Evolutionary conservation across 1,140 invertebrate species (phyloP).

Genomic region (Homarus americanus): DNA sequence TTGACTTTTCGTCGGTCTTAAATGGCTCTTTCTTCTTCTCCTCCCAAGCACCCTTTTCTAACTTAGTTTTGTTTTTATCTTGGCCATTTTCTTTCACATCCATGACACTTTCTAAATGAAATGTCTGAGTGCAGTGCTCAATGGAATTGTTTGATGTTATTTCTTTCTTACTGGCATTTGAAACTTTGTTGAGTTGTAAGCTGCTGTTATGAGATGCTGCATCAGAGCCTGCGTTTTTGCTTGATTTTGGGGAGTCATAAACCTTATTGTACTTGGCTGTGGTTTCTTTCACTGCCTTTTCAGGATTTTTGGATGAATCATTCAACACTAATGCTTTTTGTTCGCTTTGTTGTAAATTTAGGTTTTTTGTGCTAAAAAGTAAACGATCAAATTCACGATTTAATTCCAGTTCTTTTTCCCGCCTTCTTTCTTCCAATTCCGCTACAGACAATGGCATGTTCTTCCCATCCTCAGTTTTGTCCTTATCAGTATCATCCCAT

Average conservation of each 20-base stretch:
- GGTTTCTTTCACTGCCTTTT: conserved; percentile 10
- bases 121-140: conserved; percentile 40
- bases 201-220: conserved; percentile 3
- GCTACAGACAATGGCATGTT: conserved; percentile 7
- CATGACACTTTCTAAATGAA: not conserved
- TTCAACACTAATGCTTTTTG: conserved; percentile 33
- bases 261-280: conserved; percentile 37
- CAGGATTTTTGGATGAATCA: conserved; percentile 6
- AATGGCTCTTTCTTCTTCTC: conserved; percentile 17
- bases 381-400: conserved; percentile 70
- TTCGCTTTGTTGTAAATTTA: conserved; percentile 29
- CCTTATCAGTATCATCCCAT: conserved; percentile 59
- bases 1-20: conserved; percentile 21
- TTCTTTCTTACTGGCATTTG: conserved; percentile 20
- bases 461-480: conserved; percentile 50
- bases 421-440: conserved; percentile 65
- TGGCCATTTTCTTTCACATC: conserved; percentile 35
- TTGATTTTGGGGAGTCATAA: conserved; percentile 42
- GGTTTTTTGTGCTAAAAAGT: conserved; percentile 61
- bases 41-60: not conserved
- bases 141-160: not conserved
- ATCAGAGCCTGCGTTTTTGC: not conserved
- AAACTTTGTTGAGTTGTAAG: conserved; percentile 32
- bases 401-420: conserved; percentile 67
- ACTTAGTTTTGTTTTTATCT: conserved; percentile 39